phyloP scores from a whole-genome alignment of 2,888 invertebrate genomes.

The Scaeva pyrastri region DNA sequence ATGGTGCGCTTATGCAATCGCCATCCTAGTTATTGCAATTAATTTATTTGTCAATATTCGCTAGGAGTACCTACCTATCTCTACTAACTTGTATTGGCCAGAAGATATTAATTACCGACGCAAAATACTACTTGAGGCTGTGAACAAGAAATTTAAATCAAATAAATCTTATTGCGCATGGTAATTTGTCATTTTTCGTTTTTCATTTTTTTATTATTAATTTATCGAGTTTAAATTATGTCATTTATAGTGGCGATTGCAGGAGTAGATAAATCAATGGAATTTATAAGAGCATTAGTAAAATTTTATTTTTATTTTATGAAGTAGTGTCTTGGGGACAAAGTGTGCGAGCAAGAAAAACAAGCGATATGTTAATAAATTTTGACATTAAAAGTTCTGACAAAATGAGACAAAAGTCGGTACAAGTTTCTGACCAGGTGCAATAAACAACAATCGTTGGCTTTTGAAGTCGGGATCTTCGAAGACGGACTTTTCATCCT shows the following conservation, averaged over 20 bases:
- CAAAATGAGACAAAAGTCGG: too few relatives aligned
- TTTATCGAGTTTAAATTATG: slow-evolving; percentile 30
- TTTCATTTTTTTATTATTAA: slow-evolving; percentile 30
- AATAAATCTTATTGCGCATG: slow-evolving; percentile 39
- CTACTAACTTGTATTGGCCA: background rate
- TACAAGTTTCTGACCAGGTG: too few relatives aligned
- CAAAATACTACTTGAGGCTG: slow-evolving; percentile 14
- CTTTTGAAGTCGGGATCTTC: too few relatives aligned
- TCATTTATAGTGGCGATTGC: slow-evolving; percentile 12
- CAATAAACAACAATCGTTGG: too few relatives aligned
- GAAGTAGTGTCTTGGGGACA: background rate
- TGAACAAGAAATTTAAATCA: slow-evolving; percentile 21
- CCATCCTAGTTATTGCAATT: slow-evolving; percentile 30
- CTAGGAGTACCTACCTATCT: background rate
- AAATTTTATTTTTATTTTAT: background rate
- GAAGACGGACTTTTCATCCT: too few relatives aligned
- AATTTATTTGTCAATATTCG: slow-evolving; percentile 38
- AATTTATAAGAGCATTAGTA: background rate
- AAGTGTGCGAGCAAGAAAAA: background rate
- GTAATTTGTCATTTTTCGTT: slow-evolving; percentile 27
- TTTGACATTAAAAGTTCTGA: too few relatives aligned
- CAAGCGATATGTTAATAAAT: too few relatives aligned
- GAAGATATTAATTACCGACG: slow-evolving; percentile 39
- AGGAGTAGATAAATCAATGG: slow-evolving; percentile 1
- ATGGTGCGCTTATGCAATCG: slow-evolving; percentile 43